A percentile compares a stretch with the other conserved stretches of the same genome.
phyloP scores from a whole-genome alignment of 2,797 vertebrate genomes.

The Sebastes cheni region DNA sequence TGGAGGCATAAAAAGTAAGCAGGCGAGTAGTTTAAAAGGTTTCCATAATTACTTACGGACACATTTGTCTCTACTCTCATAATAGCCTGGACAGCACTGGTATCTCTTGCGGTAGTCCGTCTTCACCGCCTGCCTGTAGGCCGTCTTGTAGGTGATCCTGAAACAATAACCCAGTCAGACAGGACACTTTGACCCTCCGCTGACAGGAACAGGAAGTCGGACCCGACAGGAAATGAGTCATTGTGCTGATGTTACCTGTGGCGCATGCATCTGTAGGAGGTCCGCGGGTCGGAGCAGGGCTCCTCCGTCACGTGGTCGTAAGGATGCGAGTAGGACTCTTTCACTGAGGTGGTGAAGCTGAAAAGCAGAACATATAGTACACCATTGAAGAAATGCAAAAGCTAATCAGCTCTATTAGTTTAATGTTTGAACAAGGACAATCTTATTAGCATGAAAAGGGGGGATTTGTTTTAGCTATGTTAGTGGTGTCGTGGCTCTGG shows the following conservation, averaged over 20 bases:
- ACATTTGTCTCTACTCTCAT: constrained; percentile 88
- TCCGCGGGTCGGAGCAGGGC: constrained; percentile 82
- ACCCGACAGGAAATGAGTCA: constrained; percentile 8
- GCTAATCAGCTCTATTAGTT: neutral
- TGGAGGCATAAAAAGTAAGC: neutral
- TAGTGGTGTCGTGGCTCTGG: neutral
- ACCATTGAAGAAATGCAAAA: neutral
- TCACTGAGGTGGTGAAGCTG: constrained; percentile 90
- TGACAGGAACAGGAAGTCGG: constrained; percentile 27
- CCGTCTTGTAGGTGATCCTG: constrained; percentile 91
- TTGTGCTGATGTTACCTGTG: constrained; percentile 80
- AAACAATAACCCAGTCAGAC: constrained; percentile 31
- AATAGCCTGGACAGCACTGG: constrained; percentile 91
- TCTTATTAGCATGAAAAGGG: neutral
- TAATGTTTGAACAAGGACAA: neutral
- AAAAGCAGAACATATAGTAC: neutral
- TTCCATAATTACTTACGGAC: constrained; percentile 87
- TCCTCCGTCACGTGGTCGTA: constrained; percentile 82
- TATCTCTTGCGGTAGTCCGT: constrained; percentile 87
- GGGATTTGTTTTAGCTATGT: fast-evolving
- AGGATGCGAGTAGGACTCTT: constrained; percentile 89
- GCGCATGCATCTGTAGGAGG: constrained; percentile 80
- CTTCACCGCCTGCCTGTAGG: constrained; percentile 90
- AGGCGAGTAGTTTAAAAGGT: neutral
- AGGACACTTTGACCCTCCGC: neutral